Conservation (phyloP, 2,888 invertebrate genomes). For the Chalcis sispes region DNA sequence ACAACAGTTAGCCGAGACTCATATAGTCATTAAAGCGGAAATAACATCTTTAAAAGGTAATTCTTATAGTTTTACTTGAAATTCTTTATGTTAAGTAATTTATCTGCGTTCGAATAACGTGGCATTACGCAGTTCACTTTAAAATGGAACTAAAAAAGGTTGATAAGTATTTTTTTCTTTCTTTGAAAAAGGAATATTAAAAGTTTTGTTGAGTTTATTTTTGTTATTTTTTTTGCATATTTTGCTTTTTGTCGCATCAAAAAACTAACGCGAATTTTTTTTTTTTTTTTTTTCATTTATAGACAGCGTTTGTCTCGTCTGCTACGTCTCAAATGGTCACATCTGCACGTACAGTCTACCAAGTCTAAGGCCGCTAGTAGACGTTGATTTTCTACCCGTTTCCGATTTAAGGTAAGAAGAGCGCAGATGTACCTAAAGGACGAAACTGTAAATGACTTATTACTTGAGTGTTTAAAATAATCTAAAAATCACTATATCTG, state of each 20-base stretch:
- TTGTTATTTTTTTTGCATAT: too few relatives aligned
- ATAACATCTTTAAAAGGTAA: slow-evolving; percentile 93
- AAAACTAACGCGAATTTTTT: too few relatives aligned
- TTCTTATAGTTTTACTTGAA: neutral
- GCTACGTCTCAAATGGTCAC: slow-evolving; percentile 96
- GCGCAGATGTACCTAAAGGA: slow-evolving; percentile 4
- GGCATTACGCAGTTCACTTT: too few relatives aligned
- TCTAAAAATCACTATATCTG: slow-evolving; percentile 54
- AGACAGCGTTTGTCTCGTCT: slow-evolving; percentile 96
- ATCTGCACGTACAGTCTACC: slow-evolving; percentile 96
- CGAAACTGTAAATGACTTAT: slow-evolving; percentile 41
- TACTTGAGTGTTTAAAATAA: slow-evolving; percentile 54
- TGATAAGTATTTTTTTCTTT: too few relatives aligned
- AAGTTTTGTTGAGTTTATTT: too few relatives aligned
- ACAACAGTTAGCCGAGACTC: slow-evolving; percentile 93
- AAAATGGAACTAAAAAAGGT: too few relatives aligned
- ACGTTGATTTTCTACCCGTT: slow-evolving; percentile 95
- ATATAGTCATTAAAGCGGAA: slow-evolving; percentile 96
- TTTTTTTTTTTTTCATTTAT: slow-evolving; percentile 74
- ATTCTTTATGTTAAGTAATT: neutral
- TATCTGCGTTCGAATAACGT: neutral
- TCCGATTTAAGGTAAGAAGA: slow-evolving; percentile 90
- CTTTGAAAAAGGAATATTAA: too few relatives aligned
- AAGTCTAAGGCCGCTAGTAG: slow-evolving; percentile 93
- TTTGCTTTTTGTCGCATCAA: too few relatives aligned